Evolutionary conservation across 2,888 invertebrate genomes (phyloP), one percentile per base, ranked within the genome.

Genomic region (Pyrocoelia pectoralis): DNA sequence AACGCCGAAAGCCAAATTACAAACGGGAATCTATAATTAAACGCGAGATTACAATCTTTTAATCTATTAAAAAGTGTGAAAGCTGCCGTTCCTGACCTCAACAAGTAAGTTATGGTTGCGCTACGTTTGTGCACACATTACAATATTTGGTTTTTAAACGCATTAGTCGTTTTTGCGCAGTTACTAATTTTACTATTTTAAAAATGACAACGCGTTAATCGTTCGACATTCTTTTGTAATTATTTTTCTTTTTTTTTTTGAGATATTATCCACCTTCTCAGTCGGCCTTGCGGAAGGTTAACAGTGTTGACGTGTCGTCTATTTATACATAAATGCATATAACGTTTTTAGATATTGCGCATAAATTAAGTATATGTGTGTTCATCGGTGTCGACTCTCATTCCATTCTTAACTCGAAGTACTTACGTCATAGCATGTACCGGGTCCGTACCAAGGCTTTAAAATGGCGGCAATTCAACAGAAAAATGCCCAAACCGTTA

Each of bases 201-300:
- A 43, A 43, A 43, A 43, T 43, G 13, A 13, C 13, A 15, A 8
- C 8, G 14, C 2, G 64, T 70, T 68, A 70, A 70, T 70, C 68
- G 69, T 56, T 38, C 43, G 24, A 56, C 68, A 69, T 70, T 69
- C 69, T 61, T 70, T 58, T 60, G 53, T 66, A 66, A 61, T 67
- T 67, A 62, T 19, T 19, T 71, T 70, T 65, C 67, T 24, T 62
- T 50, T 59, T 59, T 66, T 66, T 59, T 59, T 66, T 67, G 65
- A 71, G 70, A 72, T 72, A n/a, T n/a, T n/a, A n/a, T 3, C 24
- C 68, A 71, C 72, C 74, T 73, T 74, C 72, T 61, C 61, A 24
- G 6, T 24, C 71, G 74, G 68, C 74, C 74, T 74, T 74, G 73
- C 67, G 64, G 65, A 67, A 57, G 18, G 41, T 53, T n/a, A n/a